Conservation (phyloP, 2,113 vertebrate genomes). For the Ranitomeya imitator region DNA sequence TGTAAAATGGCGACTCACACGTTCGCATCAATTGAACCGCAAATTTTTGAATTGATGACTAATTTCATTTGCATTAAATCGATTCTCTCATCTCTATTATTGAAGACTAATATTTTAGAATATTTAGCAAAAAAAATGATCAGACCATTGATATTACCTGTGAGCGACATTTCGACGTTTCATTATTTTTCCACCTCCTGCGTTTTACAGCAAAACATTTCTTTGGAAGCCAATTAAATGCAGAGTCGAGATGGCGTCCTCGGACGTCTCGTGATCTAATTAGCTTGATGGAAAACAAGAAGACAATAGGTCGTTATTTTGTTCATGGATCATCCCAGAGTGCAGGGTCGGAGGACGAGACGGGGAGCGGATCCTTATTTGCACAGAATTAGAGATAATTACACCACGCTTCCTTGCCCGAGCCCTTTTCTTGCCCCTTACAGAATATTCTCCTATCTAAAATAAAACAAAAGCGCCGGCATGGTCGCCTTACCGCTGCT, state of each 20-base stretch:
- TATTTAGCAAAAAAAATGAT: not conserved
- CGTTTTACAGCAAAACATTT: not conserved
- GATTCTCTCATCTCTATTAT: too few species aligned
- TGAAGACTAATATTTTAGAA: not conserved
- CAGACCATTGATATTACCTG: not conserved
- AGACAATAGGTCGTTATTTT: not conserved
- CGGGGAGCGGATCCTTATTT: not conserved
- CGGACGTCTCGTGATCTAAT: not conserved
- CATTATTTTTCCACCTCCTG: not conserved
- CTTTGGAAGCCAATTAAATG: not conserved
- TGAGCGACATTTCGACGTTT: not conserved
- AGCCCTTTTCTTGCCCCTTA: not conserved
- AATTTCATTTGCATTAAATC: too few species aligned
- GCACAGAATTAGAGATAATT: slow-evolving; percentile 10
- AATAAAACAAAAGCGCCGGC: not conserved
- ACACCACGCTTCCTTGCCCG: not conserved
- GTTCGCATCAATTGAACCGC: too few species aligned
- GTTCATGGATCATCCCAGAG: not conserved
- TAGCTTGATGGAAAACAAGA: not conserved
- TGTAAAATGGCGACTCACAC: too few species aligned
- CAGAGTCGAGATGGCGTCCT: not conserved
- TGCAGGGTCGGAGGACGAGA: not conserved
- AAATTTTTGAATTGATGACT: too few species aligned
- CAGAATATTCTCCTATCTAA: not conserved
- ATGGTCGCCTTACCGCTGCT: not conserved